Conservation (phyloP, 1,140 invertebrate species). For the Fopius arisanus region DNA sequence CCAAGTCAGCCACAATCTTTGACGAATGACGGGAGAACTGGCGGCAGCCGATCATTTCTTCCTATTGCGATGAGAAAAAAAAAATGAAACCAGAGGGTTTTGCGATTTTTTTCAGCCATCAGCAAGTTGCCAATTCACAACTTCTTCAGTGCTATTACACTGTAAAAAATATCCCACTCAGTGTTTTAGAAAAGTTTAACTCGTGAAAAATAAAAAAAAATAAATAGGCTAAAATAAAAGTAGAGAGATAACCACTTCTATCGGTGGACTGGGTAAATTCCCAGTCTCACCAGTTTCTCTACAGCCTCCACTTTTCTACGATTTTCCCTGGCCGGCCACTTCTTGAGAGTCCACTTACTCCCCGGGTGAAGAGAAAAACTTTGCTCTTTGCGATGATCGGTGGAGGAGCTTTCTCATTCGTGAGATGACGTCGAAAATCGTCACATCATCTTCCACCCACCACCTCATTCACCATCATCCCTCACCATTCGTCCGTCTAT, state of each 20-base stretch:
- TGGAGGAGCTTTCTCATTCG: background rate
- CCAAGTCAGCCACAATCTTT: background rate
- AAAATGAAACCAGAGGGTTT: no score
- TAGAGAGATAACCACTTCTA: constrained; percentile 6
- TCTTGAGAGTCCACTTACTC: constrained; percentile 3
- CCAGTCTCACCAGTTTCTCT: background rate
- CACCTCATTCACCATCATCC: no score
- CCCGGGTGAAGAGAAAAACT: background rate
- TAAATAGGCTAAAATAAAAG: background rate
- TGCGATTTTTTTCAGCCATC: background rate
- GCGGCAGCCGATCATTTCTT: constrained; percentile 7
- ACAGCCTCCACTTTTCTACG: background rate
- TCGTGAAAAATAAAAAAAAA: no score
- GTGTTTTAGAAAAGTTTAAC: background rate
- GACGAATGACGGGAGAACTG: background rate
- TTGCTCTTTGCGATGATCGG: constrained; percentile 9
- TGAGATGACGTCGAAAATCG: background rate
- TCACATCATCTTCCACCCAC: background rate
- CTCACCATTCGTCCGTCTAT: background rate
- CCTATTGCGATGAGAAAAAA: background rate
- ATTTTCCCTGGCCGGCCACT: background rate
- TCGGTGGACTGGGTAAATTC: background rate
- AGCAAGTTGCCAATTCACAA: background rate
- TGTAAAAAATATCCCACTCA: background rate
- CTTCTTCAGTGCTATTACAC: background rate